Conservation (phyloP, 2,797 vertebrate species). For the Pipistrellus kuhlii region DNA sequence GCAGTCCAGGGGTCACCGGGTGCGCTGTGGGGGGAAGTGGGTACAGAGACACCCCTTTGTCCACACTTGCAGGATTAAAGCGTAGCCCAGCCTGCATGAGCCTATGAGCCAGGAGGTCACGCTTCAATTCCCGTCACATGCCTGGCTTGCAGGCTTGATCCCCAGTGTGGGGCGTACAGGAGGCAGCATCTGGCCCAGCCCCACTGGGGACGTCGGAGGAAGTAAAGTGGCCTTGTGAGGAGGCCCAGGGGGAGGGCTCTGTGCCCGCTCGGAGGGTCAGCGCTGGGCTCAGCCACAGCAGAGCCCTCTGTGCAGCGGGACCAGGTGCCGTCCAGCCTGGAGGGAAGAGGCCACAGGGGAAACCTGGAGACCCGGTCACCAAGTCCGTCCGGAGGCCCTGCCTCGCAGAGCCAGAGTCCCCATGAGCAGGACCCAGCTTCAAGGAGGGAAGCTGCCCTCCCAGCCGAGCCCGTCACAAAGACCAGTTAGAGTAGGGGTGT, state of each 20-base stretch:
- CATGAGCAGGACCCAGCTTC: background rate
- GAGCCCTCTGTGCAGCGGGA: background rate
- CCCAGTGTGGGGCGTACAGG: too few relatives aligned
- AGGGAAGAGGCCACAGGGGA: constrained; percentile 11
- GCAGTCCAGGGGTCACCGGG: background rate
- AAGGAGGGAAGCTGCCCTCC: background rate
- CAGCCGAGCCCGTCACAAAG: background rate
- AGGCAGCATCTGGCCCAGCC: accelerated
- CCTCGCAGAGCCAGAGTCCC: background rate
- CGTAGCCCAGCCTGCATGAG: too few relatives aligned
- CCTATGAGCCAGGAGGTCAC: too few relatives aligned
- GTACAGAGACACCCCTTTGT: background rate
- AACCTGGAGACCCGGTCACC: background rate
- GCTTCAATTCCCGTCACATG: too few relatives aligned
- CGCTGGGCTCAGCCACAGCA: background rate
- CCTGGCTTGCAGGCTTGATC: too few relatives aligned
- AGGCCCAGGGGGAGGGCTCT: background rate
- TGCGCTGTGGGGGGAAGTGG: background rate
- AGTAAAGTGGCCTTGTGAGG: background rate
- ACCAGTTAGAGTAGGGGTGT: too few relatives aligned
- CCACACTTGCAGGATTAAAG: too few relatives aligned
- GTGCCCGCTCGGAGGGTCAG: background rate
- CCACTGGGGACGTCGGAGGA: background rate
- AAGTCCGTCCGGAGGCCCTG: background rate
- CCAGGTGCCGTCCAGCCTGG: background rate